phyloP scores from a whole-genome alignment of 2,113 vertebrate species.

The Strix aluco region DNA sequence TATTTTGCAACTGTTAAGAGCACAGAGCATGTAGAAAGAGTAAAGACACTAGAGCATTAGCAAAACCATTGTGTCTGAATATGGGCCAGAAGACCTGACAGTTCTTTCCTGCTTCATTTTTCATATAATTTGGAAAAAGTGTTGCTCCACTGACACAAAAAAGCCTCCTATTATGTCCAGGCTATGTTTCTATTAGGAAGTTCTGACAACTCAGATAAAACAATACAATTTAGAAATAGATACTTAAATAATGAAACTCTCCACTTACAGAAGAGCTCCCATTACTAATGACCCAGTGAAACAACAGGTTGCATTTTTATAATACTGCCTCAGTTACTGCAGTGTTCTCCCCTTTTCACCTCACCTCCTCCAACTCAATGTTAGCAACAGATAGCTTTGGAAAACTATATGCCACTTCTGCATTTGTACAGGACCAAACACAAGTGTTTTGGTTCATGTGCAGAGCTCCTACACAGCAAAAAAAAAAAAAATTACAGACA shows the following conservation, averaged over 20 bases:
- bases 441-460: background rate
- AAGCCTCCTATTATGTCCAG: background rate
- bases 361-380: background rate
- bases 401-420: background rate
- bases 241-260: background rate
- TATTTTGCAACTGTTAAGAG: background rate
- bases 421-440: background rate
- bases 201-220: background rate
- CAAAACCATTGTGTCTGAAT: background rate
- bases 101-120: background rate
- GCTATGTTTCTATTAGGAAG: background rate
- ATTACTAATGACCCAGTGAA: background rate
- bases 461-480: background rate
- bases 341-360: background rate
- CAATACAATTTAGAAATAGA: background rate
- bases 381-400: background rate
- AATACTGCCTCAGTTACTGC: background rate
- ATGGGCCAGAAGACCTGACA: background rate
- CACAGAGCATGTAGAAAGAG: background rate
- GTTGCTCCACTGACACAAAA: background rate
- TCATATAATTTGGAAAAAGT: background rate
- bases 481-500: background rate
- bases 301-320: background rate
- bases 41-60: background rate
- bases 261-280: background rate